Base-by-base conservation (phyloP, 2,797 vertebrate species). In the Gephyroberyx darwinii region DNA sequence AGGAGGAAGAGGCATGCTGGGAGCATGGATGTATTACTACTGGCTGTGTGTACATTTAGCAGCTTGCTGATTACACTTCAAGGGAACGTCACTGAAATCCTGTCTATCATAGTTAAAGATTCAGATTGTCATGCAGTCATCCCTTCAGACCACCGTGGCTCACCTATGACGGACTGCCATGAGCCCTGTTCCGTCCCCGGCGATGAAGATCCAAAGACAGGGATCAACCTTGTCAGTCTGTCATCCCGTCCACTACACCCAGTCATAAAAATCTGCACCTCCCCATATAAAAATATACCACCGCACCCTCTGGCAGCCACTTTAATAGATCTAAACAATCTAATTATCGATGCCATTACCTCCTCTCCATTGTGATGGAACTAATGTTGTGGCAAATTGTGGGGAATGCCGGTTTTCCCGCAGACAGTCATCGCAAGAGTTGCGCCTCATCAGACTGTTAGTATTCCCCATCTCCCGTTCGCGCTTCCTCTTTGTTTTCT, bases 311-410 rank as follows among this genome's bases (percentile, higher is more conserved):
- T 61, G 78, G 86, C 71, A 68, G 74, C 77, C 63, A 19, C 78
- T 80, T 79, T 82, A 82, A 79, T 71, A 75, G 63, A 82, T 84
- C 86, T 73, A 84, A 89, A 90, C 77, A 86, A 86, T 91, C 80
- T 86, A 88, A 91, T 92, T 90, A 92, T 83, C 77, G 64, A 52
- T 82, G 82, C 67, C 83, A 90, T 92, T 90, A 89, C 69, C 60
- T 71, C 84, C 70, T 70, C 80, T 86, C 80, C 80, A 48, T 83
- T 80, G 74, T 83, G 82, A 90, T 85, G 78, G 80, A 73, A 53
- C 84, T 91, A 91, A 91, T 91, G 90, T 88, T 88, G 87, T 88
- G 86, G 62, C 64, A 89, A 90, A 87, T 86, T 89, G 84, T 78
- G 33, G 70, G 16, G 65, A 85, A 83, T 76, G 75, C 71, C 55